Base-by-base conservation (phyloP, 2,888 invertebrate species). In the Sclerodermus sp. region DNA sequence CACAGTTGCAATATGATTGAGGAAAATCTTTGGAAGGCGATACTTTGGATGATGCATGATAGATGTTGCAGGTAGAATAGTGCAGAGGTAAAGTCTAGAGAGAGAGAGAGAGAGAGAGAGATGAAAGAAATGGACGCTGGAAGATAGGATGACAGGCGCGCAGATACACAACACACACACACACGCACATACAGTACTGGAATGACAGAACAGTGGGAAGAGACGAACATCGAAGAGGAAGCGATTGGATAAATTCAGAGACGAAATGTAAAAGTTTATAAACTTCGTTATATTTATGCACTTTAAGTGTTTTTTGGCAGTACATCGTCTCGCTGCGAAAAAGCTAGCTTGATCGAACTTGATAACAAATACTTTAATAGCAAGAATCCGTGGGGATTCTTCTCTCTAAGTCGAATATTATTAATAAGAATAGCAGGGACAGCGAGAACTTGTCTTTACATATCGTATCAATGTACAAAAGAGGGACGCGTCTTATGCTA, bases 391-490 rank as follows among this genome's bases (percentile, higher is more conserved):
- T 55, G 39, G n/a, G n/a, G 45, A 34, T 34, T 34, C 34, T 49
- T 42, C 49, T 51, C 47, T 52, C 44, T 50, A 59, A 52, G 42
- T 57, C 53, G n/a, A 47, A 57, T 53, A 47, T 38, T 40, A 15
- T 14, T 39, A 39, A 42, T 6, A 62, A 57, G 53, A 57, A 43
- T 57, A 52, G 47, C 57, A 64, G 13, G 23, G 23, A 58, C 64
- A 62, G 51, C 59, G 46, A 54, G 54, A 57, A 48, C 63, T 64
- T 47, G 60, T 66, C 61, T 73, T 72, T 71, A 73, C 73, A 71
- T 53, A 53, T 65, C 55, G 56, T 62, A 60, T 62, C 64, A 70
- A 71, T 73, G 66, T 76, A 74, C 71, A 75, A 72, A 70, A 68
- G 58, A 63, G 47, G 47, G 49, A n/a, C 58, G 53, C 50, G 52